Base-by-base conservation (phyloP, 2,797 vertebrate species). In the Dryobates pubescens region DNA sequence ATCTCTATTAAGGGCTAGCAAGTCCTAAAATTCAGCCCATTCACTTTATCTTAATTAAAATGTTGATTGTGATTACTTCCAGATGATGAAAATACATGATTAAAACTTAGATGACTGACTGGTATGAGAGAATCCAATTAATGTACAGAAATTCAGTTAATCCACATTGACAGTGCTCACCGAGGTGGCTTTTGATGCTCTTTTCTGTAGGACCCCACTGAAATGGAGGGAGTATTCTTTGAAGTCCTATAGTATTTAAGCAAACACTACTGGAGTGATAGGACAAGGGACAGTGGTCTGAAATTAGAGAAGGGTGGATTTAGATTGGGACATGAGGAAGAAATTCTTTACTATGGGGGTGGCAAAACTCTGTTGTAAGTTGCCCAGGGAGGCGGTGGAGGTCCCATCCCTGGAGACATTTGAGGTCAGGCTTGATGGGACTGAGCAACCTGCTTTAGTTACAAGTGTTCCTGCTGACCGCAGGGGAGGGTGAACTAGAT, bases 21-120 rank as follows among this genome's bases (percentile, higher is more conserved):
- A 92, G 45, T 75, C 74, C 84, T 65, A 72, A 86, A 81, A 77
- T 53, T 56, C 57, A 13, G 22, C 78, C 77, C 16, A 3, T 90
- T 91, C 64, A 61, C 53, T 91, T 88, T 54, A 85, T 82, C 82
- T 91, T 88, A 91, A 93, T 93, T 83, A 79, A 81, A 88, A 62
- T n/a, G 71, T 59, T 88, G 81, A 84, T 82, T 86, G 58, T 88
- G 89, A 88, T 94, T 92, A 56, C 83, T 84, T 92, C 67, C 82
- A 73, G 86, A 65, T 76, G 71, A 94, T 90, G 77, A 51, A 88
- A 88, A 86, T 26, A 54, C 23, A 49, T 4, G 57, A 71, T 89
- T 77, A 57, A 71, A 92, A 82, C 62, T 38, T 23, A 67, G 34
- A 16, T 36, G 80, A 47, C 65, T 65, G 63, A 51, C 51, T 90